Base-by-base conservation (phyloP, 2,888 invertebrate species). In the Thyatira batis region DNA sequence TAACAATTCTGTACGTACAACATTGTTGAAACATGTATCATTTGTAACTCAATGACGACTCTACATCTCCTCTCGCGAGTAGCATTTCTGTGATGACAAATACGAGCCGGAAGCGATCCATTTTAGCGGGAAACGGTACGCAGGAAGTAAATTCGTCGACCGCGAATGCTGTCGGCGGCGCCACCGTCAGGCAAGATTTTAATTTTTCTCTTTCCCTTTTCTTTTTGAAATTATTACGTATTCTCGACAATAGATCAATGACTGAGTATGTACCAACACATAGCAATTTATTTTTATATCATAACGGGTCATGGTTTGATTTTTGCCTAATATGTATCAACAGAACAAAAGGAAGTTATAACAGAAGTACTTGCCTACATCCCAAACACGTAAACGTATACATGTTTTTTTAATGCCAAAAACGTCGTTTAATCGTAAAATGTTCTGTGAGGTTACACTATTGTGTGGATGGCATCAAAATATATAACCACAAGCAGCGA, bases 81-180 rank as follows among this genome's bases (percentile, higher is more conserved):
- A 48, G 67, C 76, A 73, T 81, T 82, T 80, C 72, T 68, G 75
- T 85, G 85, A 92, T 92, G 92, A 92, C 89, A 92, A 92, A 92
- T 92, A 85, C 73, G 75, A 61, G 71, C 78, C 89, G 92, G 92
- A 92, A 92, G 84, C 82, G 86, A 92, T 92, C 92, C 92, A 92
- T 92, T 92, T 89, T 75, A 79, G 79, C 85, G 88, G 91, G 89
- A 92, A 92, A 87, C 87, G 84, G 82, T 77, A 70, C 80, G 72
- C 90, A 83, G 92, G 92, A 92, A 92, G 87, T 87, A 78, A 87
- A 89, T 89, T 83, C 90, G 84, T 76, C 84, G 84, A 89, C 91
- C 89, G 85, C 91, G 88, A 92, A 90, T 86, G 85, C 82, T 77
- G 80, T 72, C 69, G 78, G 69, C 71, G 84, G 89, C 90, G 91